phyloP scores from a whole-genome alignment of 2,113 vertebrate genomes.

The Hemiscyllium ocellatum region DNA sequence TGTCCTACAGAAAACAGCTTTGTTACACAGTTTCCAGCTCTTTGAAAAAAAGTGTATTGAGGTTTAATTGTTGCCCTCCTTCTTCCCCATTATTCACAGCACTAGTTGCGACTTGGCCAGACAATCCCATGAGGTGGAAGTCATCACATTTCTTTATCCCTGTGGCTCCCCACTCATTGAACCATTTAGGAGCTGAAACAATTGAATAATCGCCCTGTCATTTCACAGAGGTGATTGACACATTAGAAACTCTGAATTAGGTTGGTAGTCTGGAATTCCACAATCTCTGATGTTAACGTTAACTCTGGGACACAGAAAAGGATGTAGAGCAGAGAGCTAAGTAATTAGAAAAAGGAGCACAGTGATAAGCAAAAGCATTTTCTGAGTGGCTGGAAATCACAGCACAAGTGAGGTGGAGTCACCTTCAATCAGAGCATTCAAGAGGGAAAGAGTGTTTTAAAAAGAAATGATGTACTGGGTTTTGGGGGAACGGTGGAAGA shows the following conservation, averaged over 20 bases:
- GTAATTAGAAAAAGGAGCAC: too few relatives aligned
- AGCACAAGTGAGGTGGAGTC: too few relatives aligned
- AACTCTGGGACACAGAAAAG: background rate
- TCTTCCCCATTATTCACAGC: background rate
- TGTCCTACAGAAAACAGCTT: slow-evolving; percentile 61
- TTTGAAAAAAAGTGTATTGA: background rate
- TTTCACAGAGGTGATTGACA: background rate
- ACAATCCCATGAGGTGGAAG: background rate
- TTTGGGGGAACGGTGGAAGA: too few relatives aligned
- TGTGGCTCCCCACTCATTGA: background rate
- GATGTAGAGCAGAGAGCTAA: background rate
- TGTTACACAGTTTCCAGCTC: background rate
- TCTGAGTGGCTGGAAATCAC: too few relatives aligned
- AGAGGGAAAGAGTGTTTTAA: too few relatives aligned
- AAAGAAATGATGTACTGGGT: too few relatives aligned
- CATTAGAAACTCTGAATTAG: background rate
- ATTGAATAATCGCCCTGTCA: background rate
- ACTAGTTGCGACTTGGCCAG: too few relatives aligned
- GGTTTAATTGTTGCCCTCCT: background rate
- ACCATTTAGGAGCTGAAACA: background rate
- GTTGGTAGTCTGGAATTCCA: background rate
- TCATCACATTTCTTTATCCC: background rate
- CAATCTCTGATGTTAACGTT: background rate
- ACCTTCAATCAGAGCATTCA: too few relatives aligned
- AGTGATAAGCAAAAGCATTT: too few relatives aligned